Evolutionary conservation across 2,113 vertebrate species (phyloP), one percentile per base, ranked within the genome.

Genomic region (Spermophilus dauricus): DNA sequence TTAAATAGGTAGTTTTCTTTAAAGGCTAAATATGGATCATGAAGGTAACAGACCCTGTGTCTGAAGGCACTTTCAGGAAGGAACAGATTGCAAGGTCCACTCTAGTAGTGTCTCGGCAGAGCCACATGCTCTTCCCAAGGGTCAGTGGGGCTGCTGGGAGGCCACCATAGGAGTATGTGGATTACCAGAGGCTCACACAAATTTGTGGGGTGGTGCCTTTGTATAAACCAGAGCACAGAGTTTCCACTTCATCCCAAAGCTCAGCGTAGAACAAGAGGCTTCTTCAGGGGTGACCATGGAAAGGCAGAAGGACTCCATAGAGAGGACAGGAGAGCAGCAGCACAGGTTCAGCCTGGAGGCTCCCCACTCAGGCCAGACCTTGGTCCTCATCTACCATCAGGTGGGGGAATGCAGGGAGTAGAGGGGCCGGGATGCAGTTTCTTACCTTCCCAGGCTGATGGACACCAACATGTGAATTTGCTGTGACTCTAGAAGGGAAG

Each of bases 1-100:
- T 97, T 93, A 93, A 97, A 93, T 92, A 53, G 20, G 16, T 34
- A 76, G 78, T 70, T 92, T 67, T 48, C 70, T 63, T 78, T 78
- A 91, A 56, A 77, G 9, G 39, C 51, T 67, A 37, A 63, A 26
- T 8, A 48, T 4, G 32, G 65, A 63, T 72, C 69, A 61, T 16
- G 20, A 95, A 89, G 73, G 88, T 58, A 17, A 48, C 7, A 5
- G 53, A 37, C 22, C 39, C 45, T 2, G 0, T 53, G 2, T 51
- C 61, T 9, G 73, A 32, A 78, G 73, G 32, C 32, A 30, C 34
- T 56, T 14, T 5, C 37, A 53, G 34, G 34, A 32, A 65, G 45
- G 53, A 26, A 76, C 14, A 32, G 77, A 61, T 48, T 1, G 14
- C 34, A 88, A 39, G 10, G 3, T 4, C 37, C 53, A 7, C 94